Conservation (phyloP, 2,797 vertebrate genomes). For the Bradypodion pumilum region DNA sequence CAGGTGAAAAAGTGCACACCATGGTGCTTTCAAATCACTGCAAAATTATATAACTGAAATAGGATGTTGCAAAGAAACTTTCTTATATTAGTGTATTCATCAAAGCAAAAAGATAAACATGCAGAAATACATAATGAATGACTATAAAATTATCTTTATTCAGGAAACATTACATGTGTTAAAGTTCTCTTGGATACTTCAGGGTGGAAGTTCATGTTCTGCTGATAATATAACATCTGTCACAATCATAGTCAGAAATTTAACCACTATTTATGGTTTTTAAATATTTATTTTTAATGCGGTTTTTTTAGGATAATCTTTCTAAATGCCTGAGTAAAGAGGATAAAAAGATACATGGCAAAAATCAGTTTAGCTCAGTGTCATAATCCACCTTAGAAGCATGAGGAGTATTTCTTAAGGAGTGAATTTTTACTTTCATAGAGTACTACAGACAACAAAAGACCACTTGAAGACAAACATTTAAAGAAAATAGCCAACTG, state of each 20-base stretch:
- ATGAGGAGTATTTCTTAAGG: constrained; percentile 22
- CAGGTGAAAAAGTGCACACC: neutral
- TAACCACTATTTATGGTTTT: no score
- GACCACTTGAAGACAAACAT: neutral
- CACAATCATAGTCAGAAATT: constrained; percentile 18
- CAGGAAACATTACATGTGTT: neutral
- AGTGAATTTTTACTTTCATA: constrained; percentile 1
- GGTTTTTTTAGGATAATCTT: constrained; percentile 13
- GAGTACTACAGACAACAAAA: neutral
- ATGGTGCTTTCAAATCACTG: neutral
- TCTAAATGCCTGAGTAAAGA: neutral
- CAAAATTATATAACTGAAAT: neutral
- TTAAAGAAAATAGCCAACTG: constrained; percentile 22
- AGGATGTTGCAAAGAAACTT: neutral
- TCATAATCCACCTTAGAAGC: constrained; percentile 19
- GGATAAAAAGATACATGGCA: constrained; percentile 17
- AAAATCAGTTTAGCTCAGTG: constrained; percentile 38
- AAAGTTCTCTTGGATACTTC: neutral
- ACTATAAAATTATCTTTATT: neutral
- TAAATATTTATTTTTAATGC: no score
- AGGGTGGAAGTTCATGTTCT: neutral
- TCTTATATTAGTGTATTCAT: neutral
- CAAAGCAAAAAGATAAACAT: neutral
- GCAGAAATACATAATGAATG: neutral
- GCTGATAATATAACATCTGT: neutral